Percentiles rank a stretch among this genome's conserved stretches.
These are phyloP conservation scores for Saguinus midas DNA, from an alignment of 2,113 vertebrate genomes.

Conservation along the genomic window DNA sequence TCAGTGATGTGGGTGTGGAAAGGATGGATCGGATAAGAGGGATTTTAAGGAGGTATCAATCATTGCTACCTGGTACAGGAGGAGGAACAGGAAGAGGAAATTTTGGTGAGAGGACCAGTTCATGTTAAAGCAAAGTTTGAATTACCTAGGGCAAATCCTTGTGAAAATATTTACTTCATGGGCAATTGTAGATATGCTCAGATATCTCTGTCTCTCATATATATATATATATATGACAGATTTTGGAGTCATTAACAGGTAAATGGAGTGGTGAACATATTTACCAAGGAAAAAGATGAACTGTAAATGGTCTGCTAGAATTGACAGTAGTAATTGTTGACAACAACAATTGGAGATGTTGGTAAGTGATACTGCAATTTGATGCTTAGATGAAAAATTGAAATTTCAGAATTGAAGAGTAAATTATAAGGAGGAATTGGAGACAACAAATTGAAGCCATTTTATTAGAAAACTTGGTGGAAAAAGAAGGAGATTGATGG, in stretches of 20 bases:
- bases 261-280: neutral
- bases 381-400: neutral
- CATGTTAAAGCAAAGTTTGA: neutral
- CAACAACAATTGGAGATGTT: neutral
- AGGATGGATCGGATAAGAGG: neutral
- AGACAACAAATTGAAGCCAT: neutral
- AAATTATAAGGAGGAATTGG: neutral
- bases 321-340: neutral
- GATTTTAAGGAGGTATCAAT: neutral
- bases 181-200: neutral
- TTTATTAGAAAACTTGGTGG: neutral
- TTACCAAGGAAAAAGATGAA: neutral
- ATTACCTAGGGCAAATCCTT: neutral
- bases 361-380: neutral
- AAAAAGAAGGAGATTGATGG: neutral
- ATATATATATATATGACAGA: neutral
- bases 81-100: neutral
- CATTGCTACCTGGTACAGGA: no score
- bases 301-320: neutral
- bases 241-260: neutral
- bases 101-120: neutral
- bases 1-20: fast-evolving
- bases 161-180: neutral
- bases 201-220: neutral
- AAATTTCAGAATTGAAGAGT: neutral